Evolutionary conservation across 2,113 vertebrate species (phyloP), one percentile per base, ranked within the genome.

Genomic region (Irena cyanogastra): DNA sequence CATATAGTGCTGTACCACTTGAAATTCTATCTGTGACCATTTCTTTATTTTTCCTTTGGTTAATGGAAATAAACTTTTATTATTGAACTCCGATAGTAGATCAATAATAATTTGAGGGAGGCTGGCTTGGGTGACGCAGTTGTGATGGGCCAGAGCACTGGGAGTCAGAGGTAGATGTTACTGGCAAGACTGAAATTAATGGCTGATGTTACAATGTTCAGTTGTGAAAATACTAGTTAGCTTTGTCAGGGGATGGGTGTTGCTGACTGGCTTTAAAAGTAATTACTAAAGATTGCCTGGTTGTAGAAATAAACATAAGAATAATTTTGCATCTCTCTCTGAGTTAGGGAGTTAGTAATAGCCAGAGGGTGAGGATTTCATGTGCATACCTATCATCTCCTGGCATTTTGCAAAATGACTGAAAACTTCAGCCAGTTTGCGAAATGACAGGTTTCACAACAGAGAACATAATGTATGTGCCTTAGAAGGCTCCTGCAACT

Each of bases 321-420:
- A 59, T 7, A 80, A 39, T 78, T 94, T 78, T 95, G 57, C 64
- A 86, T 86, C 79, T 81, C 41, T 60, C 54, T 76, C 15, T 74
- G 76, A 88, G 17, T 74, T 80, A 47, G 33, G 41, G 86, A 83
- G 68, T 54, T 75, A 86, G 59, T 45, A 87, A 86, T 92, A 90
- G 86, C 94, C 80, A 81, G 93, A 92, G 88, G 94, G 90, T 75
- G 44, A 94, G 72, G 44, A 93, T 96, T 93, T 94, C 60, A 35
- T 66, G 24, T 24, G 54, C 64, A 35, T 63, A 90, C 85, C 88
- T 93, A 79, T 71, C n/a, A 72, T 45, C 83, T 92, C 71, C 63
- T 66, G 76, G 69, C 60, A 59, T 93, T 93, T 89, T 96, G 91
- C 89, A 96, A 86, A 97, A 83, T 42, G 76, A 77, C 42, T 56